These are phyloP conservation scores for Drosophila prostipennis DNA, from an alignment of 2,888 invertebrate genomes.

Conservation along the genomic window DNA sequence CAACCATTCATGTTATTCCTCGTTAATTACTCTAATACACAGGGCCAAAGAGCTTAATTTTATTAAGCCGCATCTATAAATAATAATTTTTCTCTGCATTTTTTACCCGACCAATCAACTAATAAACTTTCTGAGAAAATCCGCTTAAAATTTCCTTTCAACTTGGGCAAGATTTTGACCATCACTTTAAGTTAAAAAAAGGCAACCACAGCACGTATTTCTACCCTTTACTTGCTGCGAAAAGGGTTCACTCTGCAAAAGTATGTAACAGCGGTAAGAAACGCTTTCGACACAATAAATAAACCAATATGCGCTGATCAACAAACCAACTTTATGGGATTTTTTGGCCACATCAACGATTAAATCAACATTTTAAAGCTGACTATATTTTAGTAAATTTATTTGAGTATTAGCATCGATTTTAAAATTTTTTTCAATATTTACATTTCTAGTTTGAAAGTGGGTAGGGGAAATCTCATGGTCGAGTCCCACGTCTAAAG, in stretches of 20 bases:
- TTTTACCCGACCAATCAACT: conserved; percentile 23
- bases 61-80: conserved; percentile 9
- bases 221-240: background rate
- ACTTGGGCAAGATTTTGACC: conserved; percentile 39
- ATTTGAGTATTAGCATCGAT: background rate
- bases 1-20: background rate
- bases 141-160: conserved; percentile 49
- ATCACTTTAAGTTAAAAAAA: conserved; percentile 50
- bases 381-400: too few species aligned
- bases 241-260: background rate
- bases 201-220: conserved; percentile 50
- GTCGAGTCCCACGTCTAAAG: background rate
- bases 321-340: too few species aligned
- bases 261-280: background rate
- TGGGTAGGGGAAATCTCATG: background rate
- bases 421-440: background rate
- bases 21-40: background rate
- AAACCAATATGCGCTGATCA: too few species aligned
- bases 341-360: too few species aligned
- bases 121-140: conserved; percentile 42
- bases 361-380: too few species aligned
- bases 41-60: background rate
- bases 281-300: too few species aligned
- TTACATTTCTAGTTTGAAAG: background rate
- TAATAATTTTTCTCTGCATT: conserved; percentile 7